Evolutionary conservation across 2,113 vertebrate species (phyloP), one percentile per base, ranked within the genome.

Genomic region (Nycticryphes semicollaris): DNA sequence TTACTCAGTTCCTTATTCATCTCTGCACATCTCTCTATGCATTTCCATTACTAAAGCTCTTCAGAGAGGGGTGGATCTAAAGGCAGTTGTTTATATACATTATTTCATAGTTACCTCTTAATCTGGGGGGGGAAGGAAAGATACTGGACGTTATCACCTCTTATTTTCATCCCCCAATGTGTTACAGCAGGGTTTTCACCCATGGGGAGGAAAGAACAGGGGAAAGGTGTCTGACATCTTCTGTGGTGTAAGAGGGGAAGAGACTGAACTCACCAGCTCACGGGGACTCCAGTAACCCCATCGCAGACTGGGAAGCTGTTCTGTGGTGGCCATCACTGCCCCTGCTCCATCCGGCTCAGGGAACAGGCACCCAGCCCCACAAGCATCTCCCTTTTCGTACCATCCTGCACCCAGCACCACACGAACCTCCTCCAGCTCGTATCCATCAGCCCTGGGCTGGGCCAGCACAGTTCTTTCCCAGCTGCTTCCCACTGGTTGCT

Each of bases 1-100:
- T 84, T 93, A 68, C 92, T 97, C 80, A 89, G 89, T 96, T 96
- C 92, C 91, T 84, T 73, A 7, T 87, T 93, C 7, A 6, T 48
- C 84, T 87, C 74, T 75, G 88, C 84, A 51, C 93, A 67, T 87
- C 86, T 83, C 79, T 82, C 7, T 51, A 1, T 57, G 80, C 45
- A 4, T 68, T 79, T 84, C 93, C 84, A 57, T 66, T 37, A 5
- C 57, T 45, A 35, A 56, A 89, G 89, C 76, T 69, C 6, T 76
- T 90, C 39, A 22, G 76, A 73, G 59, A 2, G 15, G 39, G 25
- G 19, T 27, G 41, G 7, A 9, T 45, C 70, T 35, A 21, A 56
- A 76, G 22, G 19, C 22, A 4, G 31, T 21, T 72, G 62, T 48
- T 75, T 45, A 10, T 59, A 23, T 16, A 2, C 13, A 0, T 66